Conservation (phyloP, 1,140 invertebrate genomes). For the Sarcophaga peregrina region DNA sequence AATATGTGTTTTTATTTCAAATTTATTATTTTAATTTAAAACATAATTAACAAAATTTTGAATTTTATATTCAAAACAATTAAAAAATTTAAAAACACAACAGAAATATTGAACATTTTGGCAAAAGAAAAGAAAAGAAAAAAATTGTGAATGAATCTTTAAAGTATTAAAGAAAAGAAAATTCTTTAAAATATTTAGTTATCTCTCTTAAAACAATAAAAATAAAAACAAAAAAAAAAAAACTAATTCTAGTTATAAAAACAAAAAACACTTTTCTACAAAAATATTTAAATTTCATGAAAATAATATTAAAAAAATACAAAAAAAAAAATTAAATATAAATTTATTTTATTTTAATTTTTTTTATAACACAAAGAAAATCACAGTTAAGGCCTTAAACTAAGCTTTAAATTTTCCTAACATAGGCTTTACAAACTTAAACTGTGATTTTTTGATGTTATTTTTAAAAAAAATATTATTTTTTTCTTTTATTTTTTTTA, state of each 20-base stretch:
- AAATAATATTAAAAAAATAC: neutral
- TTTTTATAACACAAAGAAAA: neutral
- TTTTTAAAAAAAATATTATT: neutral
- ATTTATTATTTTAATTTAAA: neutral
- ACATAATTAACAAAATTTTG: neutral
- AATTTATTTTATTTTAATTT: constrained; percentile 11
- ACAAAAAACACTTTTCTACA: constrained; percentile 16
- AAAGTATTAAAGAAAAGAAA: neutral
- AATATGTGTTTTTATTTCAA: constrained; percentile 43
- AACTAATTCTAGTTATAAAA: neutral
- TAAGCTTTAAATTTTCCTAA: neutral
- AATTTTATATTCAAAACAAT: neutral
- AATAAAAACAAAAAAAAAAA: neutral
- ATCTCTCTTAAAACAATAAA: neutral
- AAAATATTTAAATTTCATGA: neutral
- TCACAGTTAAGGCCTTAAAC: neutral
- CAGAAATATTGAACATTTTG: neutral
- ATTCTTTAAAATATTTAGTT: neutral
- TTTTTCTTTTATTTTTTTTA: neutral
- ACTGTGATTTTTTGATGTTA: neutral
- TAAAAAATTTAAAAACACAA: neutral
- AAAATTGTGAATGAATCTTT: neutral
- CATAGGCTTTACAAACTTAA: neutral
- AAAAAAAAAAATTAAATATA: neutral
- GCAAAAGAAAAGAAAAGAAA: constrained; percentile 16